Base-by-base conservation (phyloP, 2,888 invertebrate species). In the Hermaeophaga mercurialis region DNA sequence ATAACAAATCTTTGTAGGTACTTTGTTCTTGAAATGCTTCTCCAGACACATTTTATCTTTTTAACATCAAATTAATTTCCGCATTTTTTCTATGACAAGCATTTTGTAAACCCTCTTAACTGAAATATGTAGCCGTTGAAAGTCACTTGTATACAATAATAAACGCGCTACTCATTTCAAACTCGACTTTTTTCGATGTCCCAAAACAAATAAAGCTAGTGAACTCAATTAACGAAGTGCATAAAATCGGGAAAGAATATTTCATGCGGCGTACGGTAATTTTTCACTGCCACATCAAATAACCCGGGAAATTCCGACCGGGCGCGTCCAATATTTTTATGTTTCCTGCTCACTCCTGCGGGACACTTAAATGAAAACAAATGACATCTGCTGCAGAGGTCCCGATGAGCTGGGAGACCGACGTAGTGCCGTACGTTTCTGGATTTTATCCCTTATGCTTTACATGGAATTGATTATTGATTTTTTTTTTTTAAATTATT, bases 301-400 rank as follows among this genome's bases (percentile, higher is more conserved):
- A 61, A 63, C 55, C 59, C 56, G 56, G 56, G 59, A 60, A 60
- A 63, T 63, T 60, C 56, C 54, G 58, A 53, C 56, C 47, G 52
- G 43, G 50, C 54, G 48, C 59, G 56, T 57, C 52, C 58, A 61
- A 65, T 64, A 66, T 67, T 66, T 67, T 67, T 66, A 64, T 64
- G 64, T 61, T 62, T 63, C 68, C 63, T 62, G 59, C 63, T 49
- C 43, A 62, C 59, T 65, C 66, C 68, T 67, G 56, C 63, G 70
- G 69, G 70, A 68, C 66, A 56, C 66, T 66, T 67, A 71, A 73
- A 73, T 72, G 73, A 67, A 71, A 73, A 73, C 70, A 71, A 72
- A 73, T 71, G 69, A 61, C 65, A 63, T 57, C 57, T 63, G 59
- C 54, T 49, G 52, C 46, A 38, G 28, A 49, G 44, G 33, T 47